Evolutionary conservation across 2,888 invertebrate genomes (phyloP).

Genomic region (Pseudoips prasinana): DNA sequence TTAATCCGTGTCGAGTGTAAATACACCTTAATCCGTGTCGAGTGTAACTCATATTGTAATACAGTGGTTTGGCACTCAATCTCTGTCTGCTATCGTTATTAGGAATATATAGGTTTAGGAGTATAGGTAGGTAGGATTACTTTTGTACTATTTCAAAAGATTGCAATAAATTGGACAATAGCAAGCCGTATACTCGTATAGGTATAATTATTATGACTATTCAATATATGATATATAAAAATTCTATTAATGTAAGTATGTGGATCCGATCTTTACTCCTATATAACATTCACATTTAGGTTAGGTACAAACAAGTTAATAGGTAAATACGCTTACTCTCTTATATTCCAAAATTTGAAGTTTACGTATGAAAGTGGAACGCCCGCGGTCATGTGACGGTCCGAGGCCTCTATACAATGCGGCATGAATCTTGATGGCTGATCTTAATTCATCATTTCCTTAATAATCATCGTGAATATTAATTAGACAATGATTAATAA

Average conservation of each 20-base stretch:
- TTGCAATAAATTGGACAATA: slow-evolving; percentile 56
- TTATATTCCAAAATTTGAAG: slow-evolving; percentile 36
- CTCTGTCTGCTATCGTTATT: slow-evolving; percentile 37
- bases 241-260: slow-evolving; percentile 39
- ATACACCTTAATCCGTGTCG: slow-evolving; percentile 11
- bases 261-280: slow-evolving; percentile 38
- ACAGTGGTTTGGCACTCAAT: slow-evolving; percentile 70
- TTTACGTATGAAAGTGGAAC: slow-evolving; percentile 44
- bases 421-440: too few species aligned
- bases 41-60: slow-evolving; percentile 30
- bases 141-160: slow-evolving; percentile 60
- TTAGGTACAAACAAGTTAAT: slow-evolving; percentile 57
- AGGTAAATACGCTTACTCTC: slow-evolving; percentile 37
- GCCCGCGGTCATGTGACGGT: slow-evolving; percentile 24
- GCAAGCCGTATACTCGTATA: slow-evolving; percentile 47
- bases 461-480: too few species aligned
- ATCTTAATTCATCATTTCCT: too few species aligned
- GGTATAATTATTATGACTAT: slow-evolving; percentile 34
- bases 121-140: slow-evolving; percentile 28
- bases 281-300: slow-evolving; percentile 58
- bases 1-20: too few species aligned
- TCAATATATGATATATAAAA: slow-evolving; percentile 49
- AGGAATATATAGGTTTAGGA: slow-evolving; percentile 20
- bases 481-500: too few species aligned
- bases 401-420: slow-evolving; percentile 22